These are phyloP conservation scores for Sinopyrophorus schimmeli DNA, from an alignment of 2,888 invertebrate species.

Conservation along the genomic window DNA sequence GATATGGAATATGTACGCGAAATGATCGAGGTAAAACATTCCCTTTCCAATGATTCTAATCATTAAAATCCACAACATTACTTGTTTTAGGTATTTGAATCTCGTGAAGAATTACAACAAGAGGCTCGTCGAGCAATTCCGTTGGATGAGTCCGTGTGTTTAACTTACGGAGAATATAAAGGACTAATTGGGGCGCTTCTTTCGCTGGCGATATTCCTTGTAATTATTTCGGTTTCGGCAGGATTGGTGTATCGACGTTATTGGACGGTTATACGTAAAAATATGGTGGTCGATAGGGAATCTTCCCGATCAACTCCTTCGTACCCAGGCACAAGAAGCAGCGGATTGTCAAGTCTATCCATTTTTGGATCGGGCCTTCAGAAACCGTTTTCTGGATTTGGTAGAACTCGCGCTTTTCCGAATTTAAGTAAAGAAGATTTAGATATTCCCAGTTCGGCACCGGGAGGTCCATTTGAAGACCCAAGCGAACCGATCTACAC, in stretches of 20 bases:
- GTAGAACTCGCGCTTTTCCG: slow-evolving; percentile 46
- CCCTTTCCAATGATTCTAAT: background rate
- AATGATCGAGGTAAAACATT: slow-evolving; percentile 77
- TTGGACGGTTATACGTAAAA: slow-evolving; percentile 77
- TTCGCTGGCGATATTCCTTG: slow-evolving; percentile 71
- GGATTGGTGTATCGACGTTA: slow-evolving; percentile 79
- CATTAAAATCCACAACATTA: background rate
- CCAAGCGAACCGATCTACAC: slow-evolving; percentile 94
- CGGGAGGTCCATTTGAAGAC: slow-evolving; percentile 69
- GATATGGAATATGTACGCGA: slow-evolving; percentile 75
- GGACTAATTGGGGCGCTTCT: slow-evolving; percentile 80
- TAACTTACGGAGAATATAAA: slow-evolving; percentile 82
- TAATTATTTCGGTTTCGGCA: slow-evolving; percentile 73
- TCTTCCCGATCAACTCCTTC: slow-evolving; percentile 55
- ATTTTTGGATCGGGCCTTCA: slow-evolving; percentile 71
- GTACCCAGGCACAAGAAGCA: slow-evolving; percentile 53
- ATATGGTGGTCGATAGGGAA: slow-evolving; percentile 59
- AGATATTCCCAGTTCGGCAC: slow-evolving; percentile 47
- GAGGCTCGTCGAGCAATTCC: slow-evolving; percentile 70
- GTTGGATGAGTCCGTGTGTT: slow-evolving; percentile 72
- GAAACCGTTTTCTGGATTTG: slow-evolving; percentile 67
- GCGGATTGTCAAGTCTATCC: slow-evolving; percentile 63
- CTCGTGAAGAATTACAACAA: slow-evolving; percentile 70
- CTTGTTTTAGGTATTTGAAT: slow-evolving; percentile 78
- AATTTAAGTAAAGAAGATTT: slow-evolving; percentile 45